Evolutionary conservation across 2,888 invertebrate genomes (phyloP), one percentile per base, ranked within the genome.

Genomic region (Drosophila putrida): DNA sequence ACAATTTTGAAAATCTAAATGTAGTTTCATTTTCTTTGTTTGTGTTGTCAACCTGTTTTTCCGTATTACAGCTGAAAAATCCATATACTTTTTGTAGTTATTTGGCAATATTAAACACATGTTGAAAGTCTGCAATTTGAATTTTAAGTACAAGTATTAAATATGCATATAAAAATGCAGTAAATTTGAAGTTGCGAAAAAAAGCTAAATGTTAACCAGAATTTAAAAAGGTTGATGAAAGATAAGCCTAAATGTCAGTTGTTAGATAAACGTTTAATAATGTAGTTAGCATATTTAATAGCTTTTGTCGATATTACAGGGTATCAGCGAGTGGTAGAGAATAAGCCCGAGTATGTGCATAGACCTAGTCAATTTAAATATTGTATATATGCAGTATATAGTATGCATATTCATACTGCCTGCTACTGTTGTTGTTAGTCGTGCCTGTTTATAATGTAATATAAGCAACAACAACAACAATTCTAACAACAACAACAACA

Each of bases 391-490:
- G 4, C 8, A 39, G 13, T 15, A 9, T 59, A 39, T 36, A 27
- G 41, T 58, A 46, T 67, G 61, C 59, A 78, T 70, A 78, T 75
- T 51, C 54, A 75, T 58, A 63, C 15, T 41, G 38, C 31, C 39
- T 15, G 27, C 38, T 57, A 4, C n/a, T n/a, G 54, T 59, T 44
- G 50, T 46, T 59, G 60, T 51, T 38, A 13, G 33, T 33, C 47
- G 54, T 67, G 64, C 50, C 67, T 72, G 73, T 69, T 61, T 74
- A 59, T 50, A 81, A 71, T 73, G 64, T 28, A 55, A 58, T 79
- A 71, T 50, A n/a, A 71, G 47, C 35, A 59, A 58, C 28, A 44
- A 58, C 27, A 47, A 47, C 41, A 61, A 50, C 0, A 66, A 54
- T 44, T 53, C 53, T 15, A 65, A 39, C 25, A 53, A 51, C 20